Conservation (phyloP, 1,140 invertebrate genomes). For the Cheumatopsyche charites region DNA sequence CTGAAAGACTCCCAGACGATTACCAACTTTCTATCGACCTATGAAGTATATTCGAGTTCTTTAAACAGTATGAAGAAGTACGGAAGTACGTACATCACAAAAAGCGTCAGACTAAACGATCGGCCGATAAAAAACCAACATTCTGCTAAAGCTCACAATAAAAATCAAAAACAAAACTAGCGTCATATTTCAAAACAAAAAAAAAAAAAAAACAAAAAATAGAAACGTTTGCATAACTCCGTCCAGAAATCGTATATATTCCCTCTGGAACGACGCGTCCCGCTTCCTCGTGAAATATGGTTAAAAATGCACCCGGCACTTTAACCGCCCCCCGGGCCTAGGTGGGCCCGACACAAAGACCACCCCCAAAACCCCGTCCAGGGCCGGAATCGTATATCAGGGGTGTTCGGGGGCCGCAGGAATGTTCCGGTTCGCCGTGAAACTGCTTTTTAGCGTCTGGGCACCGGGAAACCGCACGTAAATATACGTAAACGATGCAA, state of each 20-base stretch:
- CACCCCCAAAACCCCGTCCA: too few species aligned
- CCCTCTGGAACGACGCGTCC: neutral
- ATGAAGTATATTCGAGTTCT: too few species aligned
- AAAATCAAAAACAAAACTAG: too few species aligned
- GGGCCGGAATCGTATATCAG: slow-evolving; percentile 17
- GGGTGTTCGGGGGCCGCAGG: neutral
- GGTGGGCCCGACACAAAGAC: slow-evolving; percentile 2
- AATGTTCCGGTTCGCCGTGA: slow-evolving; percentile 5
- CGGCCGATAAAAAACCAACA: too few species aligned
- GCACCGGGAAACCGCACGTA: neutral
- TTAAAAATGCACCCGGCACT: slow-evolving; percentile 14
- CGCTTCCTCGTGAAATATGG: slow-evolving; percentile 10
- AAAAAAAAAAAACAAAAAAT: too few species aligned
- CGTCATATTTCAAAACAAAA: too few species aligned
- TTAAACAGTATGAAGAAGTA: too few species aligned
- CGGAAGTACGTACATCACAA: too few species aligned
- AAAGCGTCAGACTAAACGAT: too few species aligned
- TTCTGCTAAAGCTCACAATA: too few species aligned
- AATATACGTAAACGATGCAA: slow-evolving; percentile 25
- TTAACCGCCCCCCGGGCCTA: neutral
- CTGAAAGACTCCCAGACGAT: too few species aligned
- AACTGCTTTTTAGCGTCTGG: slow-evolving; percentile 17
- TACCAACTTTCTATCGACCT: too few species aligned
- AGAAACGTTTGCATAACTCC: neutral
- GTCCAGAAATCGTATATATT: neutral